A percentile compares a stretch with the other conserved stretches of the same genome.
Evolutionary conservation across 2,888 invertebrate species (phyloP).

Genomic region (Drosophila fungiperda): DNA sequence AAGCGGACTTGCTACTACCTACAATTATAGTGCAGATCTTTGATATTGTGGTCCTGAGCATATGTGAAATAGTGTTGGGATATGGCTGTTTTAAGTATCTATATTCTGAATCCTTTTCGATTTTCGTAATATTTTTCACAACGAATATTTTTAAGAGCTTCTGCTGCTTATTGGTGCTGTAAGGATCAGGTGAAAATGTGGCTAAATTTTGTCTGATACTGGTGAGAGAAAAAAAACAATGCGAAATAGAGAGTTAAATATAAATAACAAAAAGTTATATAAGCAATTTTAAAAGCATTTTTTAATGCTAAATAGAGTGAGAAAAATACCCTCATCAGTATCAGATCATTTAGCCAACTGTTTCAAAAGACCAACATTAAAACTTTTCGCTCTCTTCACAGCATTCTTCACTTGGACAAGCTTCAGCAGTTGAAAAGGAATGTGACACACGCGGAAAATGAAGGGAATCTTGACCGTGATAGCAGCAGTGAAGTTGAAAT

Average conservation of each 20-base stretch:
- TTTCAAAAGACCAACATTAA: neutral
- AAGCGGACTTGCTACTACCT: constrained; percentile 80
- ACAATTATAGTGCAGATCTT: constrained; percentile 75
- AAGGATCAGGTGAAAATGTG: constrained; percentile 17
- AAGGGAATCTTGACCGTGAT: constrained; percentile 29
- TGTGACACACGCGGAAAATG: neutral
- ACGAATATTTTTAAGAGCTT: constrained; percentile 69
- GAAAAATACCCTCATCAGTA: neutral
- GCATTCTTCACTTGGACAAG: constrained; percentile 75
- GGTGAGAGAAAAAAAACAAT: neutral
- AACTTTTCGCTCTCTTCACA: constrained; percentile 28
- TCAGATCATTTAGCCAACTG: neutral
- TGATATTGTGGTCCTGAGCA: constrained; percentile 73
- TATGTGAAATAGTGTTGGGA: constrained; percentile 75
- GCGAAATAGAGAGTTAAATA: neutral
- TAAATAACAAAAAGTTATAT: neutral
- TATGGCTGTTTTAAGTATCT: constrained; percentile 68
- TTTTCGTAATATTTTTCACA: constrained; percentile 68
- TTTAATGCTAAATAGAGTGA: neutral
- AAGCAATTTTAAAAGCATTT: neutral
- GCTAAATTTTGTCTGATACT: neutral
- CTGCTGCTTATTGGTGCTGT: constrained; percentile 70
- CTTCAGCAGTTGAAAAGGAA: constrained; percentile 61
- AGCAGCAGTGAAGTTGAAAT: constrained; percentile 54
- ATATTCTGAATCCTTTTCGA: constrained; percentile 58